phyloP scores from a whole-genome alignment of 2,797 vertebrate species.

The Lindbergichthys nudifrons region DNA sequence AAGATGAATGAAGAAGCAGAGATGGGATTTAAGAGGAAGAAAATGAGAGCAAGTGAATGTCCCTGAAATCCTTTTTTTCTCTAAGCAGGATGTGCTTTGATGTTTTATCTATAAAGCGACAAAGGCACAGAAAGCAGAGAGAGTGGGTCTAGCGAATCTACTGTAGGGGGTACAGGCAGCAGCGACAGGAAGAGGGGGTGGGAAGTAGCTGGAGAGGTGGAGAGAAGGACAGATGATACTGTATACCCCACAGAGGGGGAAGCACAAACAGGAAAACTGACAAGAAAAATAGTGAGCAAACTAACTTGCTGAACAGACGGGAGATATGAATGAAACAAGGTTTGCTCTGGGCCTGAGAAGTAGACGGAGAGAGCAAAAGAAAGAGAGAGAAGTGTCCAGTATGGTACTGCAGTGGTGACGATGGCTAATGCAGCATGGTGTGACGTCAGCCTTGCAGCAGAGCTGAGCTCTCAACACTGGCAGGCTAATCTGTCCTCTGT shows the following conservation, averaged over 20 bases:
- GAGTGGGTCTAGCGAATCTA: conserved; percentile 67
- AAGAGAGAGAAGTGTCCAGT: conserved; percentile 55
- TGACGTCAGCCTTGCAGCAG: conserved; percentile 85
- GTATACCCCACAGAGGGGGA: conserved; percentile 36
- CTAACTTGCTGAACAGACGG: conserved; percentile 14
- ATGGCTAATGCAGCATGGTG: conserved; percentile 77
- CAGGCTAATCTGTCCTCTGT: conserved; percentile 79
- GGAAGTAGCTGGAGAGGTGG: conserved; percentile 49
- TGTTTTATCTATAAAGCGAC: conserved; percentile 82
- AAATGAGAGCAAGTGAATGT: conserved; percentile 70
- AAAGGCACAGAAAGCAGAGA: conserved; percentile 73
- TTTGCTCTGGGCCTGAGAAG: conserved; percentile 27
- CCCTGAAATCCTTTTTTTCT: conserved; percentile 74
- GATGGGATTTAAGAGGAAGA: conserved; percentile 66
- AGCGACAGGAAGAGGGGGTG: conserved; percentile 78
- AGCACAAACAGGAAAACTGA: conserved; percentile 45
- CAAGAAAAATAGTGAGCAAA: conserved; percentile 42
- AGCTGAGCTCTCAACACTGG: conserved; percentile 66
- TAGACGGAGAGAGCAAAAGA: conserved; percentile 22
- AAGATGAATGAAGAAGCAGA: conserved; percentile 63
- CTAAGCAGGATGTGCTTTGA: conserved; percentile 79
- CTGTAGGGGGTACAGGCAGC: conserved; percentile 76
- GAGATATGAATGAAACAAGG: conserved; percentile 24
- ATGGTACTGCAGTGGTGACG: conserved; percentile 77
- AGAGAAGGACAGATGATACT: conserved; percentile 54